These are phyloP conservation scores for Gopherus evgoodei DNA, from an alignment of 2,113 vertebrate genomes.

Conservation along the genomic window DNA sequence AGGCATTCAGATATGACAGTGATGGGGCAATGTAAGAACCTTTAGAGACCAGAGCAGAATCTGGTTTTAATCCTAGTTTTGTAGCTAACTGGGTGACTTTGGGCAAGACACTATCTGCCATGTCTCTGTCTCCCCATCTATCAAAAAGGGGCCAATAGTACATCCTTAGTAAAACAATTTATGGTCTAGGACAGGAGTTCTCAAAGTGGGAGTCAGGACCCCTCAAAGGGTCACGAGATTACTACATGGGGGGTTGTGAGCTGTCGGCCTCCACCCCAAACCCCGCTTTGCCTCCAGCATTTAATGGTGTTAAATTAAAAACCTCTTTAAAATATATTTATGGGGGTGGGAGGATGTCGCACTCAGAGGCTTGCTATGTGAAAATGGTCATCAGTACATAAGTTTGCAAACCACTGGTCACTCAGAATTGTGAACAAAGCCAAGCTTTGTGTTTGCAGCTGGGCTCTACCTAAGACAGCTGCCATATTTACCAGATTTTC, in stretches of 20 bases:
- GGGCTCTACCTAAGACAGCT: neutral
- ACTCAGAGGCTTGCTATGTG: too few relatives aligned
- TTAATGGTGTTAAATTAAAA: too few relatives aligned
- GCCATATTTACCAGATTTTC: neutral
- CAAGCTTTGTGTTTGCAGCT: too few relatives aligned
- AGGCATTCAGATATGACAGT: constrained; percentile 45
- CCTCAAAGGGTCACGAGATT: too few relatives aligned
- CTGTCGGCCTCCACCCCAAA: too few relatives aligned
- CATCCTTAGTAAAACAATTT: constrained; percentile 66
- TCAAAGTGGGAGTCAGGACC: too few relatives aligned
- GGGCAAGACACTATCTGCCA: constrained; percentile 17
- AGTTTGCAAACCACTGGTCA: too few relatives aligned
- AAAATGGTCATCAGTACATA: too few relatives aligned
- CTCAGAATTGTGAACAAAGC: neutral
- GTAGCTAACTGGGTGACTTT: constrained; percentile 65
- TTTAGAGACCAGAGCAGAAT: constrained; percentile 59
- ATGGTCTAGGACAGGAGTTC: constrained; percentile 11
- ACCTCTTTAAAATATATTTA: too few relatives aligned
- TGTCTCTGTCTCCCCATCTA: constrained; percentile 34
- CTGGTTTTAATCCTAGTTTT: constrained; percentile 70
- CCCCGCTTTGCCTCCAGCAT: too few relatives aligned
- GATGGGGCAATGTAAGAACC: constrained; percentile 61
- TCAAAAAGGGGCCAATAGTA: constrained; percentile 61
- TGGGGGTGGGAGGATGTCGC: too few relatives aligned
- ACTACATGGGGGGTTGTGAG: too few relatives aligned